Evolutionary conservation across 2,113 vertebrate species (phyloP).

Genomic region (Amazona vittata): DNA sequence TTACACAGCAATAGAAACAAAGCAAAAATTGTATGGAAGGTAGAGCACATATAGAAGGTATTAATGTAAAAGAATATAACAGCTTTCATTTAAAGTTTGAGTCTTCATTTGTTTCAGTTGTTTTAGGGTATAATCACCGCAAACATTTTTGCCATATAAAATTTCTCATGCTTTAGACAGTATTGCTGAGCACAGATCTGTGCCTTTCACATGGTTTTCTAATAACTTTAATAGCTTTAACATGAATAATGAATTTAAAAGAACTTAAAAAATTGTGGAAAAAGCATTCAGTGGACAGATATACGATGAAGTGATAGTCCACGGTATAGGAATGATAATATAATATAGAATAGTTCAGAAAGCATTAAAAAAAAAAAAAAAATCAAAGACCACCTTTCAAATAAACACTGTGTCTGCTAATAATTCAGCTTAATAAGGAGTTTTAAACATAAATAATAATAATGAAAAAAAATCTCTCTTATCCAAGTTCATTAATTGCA

Average conservation of each 20-base stretch:
- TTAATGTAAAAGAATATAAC: neutral
- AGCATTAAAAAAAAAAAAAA: neutral
- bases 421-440: neutral
- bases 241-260: neutral
- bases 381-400: neutral
- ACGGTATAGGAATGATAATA: neutral
- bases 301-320: neutral
- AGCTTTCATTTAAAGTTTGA: neutral
- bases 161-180: neutral
- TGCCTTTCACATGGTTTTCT: neutral
- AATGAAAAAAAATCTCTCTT: neutral
- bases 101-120: neutral
- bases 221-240: neutral
- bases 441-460: neutral
- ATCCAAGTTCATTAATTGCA: neutral
- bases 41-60: rapidly evolving
- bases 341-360: rapidly evolving
- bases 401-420: neutral
- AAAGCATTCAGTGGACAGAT: neutral
- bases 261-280: neutral
- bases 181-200: neutral
- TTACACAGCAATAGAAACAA: neutral
- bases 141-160: neutral
- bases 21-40: neutral
- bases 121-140: neutral